Base-by-base conservation (phyloP, 64 coral and sea anemone genomes). In the Anthopleura sola region DNA sequence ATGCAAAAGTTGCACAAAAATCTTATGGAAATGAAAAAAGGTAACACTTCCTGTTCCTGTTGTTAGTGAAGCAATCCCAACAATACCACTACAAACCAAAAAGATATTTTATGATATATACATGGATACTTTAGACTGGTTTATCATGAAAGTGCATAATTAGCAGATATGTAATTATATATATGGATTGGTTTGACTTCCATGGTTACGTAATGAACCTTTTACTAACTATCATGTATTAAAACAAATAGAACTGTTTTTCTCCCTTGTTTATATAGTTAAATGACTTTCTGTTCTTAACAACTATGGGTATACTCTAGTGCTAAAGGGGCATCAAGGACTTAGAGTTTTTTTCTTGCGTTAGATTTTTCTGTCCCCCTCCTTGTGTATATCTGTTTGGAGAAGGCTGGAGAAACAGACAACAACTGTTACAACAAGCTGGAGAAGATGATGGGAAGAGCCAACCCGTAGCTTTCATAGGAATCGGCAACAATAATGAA, bases 11-110 rank as follows among this genome's bases (percentile, higher is more conserved):
- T 33, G 97, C 97, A 37, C 97, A 99, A 32, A 99, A 99, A 78
- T 99, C 97, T 37, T 99, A 99, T 85, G 97, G 97, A 56, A 99
- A 99, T 86, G 97, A 99, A 44, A 99, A 92, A 99, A 90, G 97
- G 97, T 99, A 78, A 36, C 16, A 71, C 24, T 5, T 62, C 13
- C 50, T 53, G 2, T 62, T 62, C 58, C 19, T 62, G 5, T 62
- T 6, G 16, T 53, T 53, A 12, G 50, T 17, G 7, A 14, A 13
- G 50, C 40, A 44, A 44, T 44, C 40, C 40, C 9, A 8, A 2
- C 1, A 44, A 44, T 44, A 44, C 9, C 4, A 44, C 40, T 44
- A 44, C 40, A 44, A n/a, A n/a, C n/a, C n/a, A n/a, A n/a, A n/a
- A n/a, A n/a, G n/a, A n/a, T n/a, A n/a, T n/a, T n/a, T n/a, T n/a